These are phyloP conservation scores for Netta rufina DNA, from an alignment of 2,797 vertebrate genomes.

Conservation along the genomic window DNA sequence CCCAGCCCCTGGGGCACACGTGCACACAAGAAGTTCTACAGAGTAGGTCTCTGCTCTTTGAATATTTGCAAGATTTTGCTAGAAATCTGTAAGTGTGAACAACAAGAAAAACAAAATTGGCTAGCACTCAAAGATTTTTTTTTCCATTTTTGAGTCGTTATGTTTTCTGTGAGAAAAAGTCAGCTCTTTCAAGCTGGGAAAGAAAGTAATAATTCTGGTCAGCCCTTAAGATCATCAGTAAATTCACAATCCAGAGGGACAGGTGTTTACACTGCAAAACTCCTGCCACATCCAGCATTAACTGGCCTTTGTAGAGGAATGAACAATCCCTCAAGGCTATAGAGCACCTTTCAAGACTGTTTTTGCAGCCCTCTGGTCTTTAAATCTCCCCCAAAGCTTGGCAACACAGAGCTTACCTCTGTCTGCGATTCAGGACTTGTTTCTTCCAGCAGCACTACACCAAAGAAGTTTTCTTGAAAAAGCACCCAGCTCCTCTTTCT, in stretches of 20 bases:
- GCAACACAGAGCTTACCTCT: neutral
- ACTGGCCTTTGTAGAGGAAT: neutral
- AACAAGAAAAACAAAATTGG: slow-evolving; percentile 35
- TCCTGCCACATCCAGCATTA: neutral
- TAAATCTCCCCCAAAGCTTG: neutral
- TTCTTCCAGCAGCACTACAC: neutral
- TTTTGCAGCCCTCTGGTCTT: neutral
- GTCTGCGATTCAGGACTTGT: fast-evolving
- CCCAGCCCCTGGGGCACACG: neutral
- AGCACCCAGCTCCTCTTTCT: neutral
- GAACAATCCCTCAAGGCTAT: neutral
- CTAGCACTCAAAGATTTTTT: neutral
- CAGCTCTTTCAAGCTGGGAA: slow-evolving; percentile 19
- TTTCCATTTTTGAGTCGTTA: slow-evolving; percentile 60
- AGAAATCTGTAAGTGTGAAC: slow-evolving; percentile 38
- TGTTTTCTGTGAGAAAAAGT: slow-evolving; percentile 42
- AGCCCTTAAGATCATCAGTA: neutral
- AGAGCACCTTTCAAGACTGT: neutral
- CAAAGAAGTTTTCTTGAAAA: neutral
- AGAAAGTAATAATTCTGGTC: neutral
- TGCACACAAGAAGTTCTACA: neutral
- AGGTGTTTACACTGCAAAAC: neutral
- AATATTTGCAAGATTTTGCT: slow-evolving; percentile 25
- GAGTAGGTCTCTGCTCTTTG: neutral
- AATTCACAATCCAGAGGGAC: neutral